phyloP scores from a whole-genome alignment of 2,888 invertebrate genomes.

The Latheticus oryzae region DNA sequence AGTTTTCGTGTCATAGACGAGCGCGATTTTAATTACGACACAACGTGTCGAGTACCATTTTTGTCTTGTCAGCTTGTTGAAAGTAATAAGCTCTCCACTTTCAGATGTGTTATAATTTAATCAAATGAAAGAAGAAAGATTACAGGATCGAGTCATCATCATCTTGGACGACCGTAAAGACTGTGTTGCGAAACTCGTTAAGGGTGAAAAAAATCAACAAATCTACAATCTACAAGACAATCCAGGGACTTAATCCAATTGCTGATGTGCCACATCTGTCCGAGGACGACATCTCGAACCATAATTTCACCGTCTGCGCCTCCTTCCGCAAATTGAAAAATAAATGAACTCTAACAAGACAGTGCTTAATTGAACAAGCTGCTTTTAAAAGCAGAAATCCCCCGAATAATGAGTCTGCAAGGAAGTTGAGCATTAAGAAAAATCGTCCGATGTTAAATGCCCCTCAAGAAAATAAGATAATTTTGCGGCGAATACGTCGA shows the following conservation, averaged over 20 bases:
- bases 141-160: conserved; percentile 38
- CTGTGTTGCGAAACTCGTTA: conserved; percentile 44
- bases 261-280: conserved; percentile 49
- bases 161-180: conserved; percentile 38
- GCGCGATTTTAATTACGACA: conserved; percentile 27
- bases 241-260: conserved; percentile 46
- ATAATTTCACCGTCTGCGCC: conserved; percentile 41
- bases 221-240: conserved; percentile 43
- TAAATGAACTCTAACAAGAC: conserved; percentile 44
- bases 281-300: conserved; percentile 43
- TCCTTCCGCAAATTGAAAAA: conserved; percentile 43
- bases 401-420: conserved; percentile 38
- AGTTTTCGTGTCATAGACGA: conserved; percentile 19
- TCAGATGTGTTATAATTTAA: conserved; percentile 30
- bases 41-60: conserved; percentile 18
- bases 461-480: conserved; percentile 30
- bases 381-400: conserved; percentile 39
- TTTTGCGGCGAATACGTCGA: conserved; percentile 12
- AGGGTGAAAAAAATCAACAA: conserved; percentile 42
- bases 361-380: conserved; percentile 41
- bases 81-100: background rate
- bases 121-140: conserved; percentile 17
- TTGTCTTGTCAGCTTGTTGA: conserved; percentile 24
- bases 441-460: conserved; percentile 35
- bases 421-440: conserved; percentile 34